Percentiles rank a stretch among this genome's conserved stretches.
Conservation (phyloP, 2,113 vertebrate genomes). For the Nyctereutes procyonoides region DNA sequence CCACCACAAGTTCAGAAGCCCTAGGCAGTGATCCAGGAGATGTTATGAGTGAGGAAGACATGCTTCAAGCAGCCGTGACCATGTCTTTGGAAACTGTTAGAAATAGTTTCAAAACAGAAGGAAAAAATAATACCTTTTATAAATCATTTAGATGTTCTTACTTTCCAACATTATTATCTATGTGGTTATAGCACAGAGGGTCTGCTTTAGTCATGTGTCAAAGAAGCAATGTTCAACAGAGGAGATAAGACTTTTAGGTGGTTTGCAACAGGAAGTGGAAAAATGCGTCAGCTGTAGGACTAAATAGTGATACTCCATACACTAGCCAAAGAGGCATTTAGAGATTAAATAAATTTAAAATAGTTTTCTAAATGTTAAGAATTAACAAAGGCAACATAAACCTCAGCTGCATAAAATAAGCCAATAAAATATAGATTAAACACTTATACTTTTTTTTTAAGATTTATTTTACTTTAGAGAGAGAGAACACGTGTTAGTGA, state of each 20-base stretch:
- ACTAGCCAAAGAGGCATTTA: conserved; percentile 68
- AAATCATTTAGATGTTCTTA: conserved; percentile 69
- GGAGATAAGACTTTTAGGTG: conserved; percentile 55
- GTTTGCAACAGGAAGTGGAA: conserved; percentile 69
- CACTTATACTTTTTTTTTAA: neutral
- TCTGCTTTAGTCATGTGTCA: conserved; percentile 83
- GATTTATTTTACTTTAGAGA: neutral
- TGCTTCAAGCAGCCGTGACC: conserved; percentile 89
- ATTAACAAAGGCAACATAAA: neutral
- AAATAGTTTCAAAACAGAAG: conserved; percentile 85
- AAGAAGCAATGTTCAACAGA: conserved; percentile 49
- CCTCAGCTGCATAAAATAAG: neutral
- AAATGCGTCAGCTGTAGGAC: conserved; percentile 13
- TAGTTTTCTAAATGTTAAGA: conserved; percentile 69
- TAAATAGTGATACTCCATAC: conserved; percentile 5
- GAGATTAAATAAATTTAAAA: conserved; percentile 71
- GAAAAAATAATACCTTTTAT: conserved; percentile 82
- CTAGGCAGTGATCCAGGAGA: conserved; percentile 75
- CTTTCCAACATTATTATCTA: conserved; percentile 79
- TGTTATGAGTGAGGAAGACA: conserved; percentile 88
- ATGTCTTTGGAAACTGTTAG: conserved; percentile 89
- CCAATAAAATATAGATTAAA: neutral
- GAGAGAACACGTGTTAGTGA: neutral
- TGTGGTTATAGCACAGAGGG: conserved; percentile 82
- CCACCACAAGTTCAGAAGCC: too few relatives aligned